Percentiles rank a stretch among this genome's conserved stretches.
Conservation (phyloP, 1,140 invertebrate species). For the Hetaerina americana region DNA sequence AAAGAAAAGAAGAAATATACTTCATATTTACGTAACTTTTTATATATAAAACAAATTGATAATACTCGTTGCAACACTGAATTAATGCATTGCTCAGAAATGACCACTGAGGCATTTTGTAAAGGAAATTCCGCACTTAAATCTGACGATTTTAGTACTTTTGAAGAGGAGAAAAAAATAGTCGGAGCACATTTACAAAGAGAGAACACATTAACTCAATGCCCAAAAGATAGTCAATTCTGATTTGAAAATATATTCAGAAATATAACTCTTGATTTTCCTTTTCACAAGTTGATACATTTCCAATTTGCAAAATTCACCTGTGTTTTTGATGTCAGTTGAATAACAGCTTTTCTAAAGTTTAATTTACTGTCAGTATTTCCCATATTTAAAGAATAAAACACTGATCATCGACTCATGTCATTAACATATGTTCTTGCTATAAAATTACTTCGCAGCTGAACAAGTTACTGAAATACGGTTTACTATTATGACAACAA, state of each 20-base stretch:
- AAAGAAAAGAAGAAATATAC: no score
- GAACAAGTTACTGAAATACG: no score
- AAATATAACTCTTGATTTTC: conserved; percentile 3
- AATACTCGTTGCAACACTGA: neutral
- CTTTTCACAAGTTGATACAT: neutral
- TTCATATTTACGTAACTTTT: no score
- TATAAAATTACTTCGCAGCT: no score
- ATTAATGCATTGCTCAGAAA: neutral
- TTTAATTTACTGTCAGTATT: conserved; percentile 95
- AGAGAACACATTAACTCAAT: neutral
- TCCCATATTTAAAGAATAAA: conserved; percentile 67
- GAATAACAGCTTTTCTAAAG: conserved; percentile 93
- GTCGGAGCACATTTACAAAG: neutral
- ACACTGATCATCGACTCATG: neutral
- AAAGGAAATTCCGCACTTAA: neutral
- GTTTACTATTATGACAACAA: no score
- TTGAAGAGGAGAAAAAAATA: neutral
- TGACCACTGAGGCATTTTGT: neutral
- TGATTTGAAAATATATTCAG: no score
- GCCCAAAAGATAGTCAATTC: no score
- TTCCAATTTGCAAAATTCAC: conserved; percentile 38
- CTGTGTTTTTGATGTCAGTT: conserved; percentile 90
- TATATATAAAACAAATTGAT: neutral
- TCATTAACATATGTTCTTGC: no score
- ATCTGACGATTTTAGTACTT: neutral